Evolutionary conservation across 2,888 invertebrate species (phyloP).

Genomic region (Latheticus oryzae): DNA sequence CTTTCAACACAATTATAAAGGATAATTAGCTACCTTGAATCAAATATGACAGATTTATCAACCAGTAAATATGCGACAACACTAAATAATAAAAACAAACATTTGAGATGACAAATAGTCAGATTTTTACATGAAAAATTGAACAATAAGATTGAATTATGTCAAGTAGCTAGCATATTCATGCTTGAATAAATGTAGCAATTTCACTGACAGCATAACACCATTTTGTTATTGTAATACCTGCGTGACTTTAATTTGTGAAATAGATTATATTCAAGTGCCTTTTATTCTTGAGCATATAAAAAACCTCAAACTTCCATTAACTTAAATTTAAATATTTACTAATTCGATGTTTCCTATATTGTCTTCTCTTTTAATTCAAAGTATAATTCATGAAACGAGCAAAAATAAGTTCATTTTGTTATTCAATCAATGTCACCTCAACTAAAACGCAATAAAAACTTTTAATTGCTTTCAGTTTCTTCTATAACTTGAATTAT

Average conservation of each 20-base stretch:
- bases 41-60: conserved; percentile 31
- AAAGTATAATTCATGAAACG: no score
- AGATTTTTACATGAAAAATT: conserved; percentile 34
- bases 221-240: conserved; percentile 30
- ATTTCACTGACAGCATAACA: conserved; percentile 28
- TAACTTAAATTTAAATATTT: no score
- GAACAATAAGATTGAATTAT: conserved; percentile 37
- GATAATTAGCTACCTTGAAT: conserved; percentile 33
- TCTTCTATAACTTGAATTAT: no score
- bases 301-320: no score
- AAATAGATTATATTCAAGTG: no score
- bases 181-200: conserved; percentile 29
- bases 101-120: conserved; percentile 23
- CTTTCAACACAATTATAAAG: conserved; percentile 19
- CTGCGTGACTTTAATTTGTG: conserved; percentile 23
- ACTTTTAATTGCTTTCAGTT: no score
- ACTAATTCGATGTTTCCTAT: no score
- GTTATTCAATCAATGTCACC: no score
- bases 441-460: no score
- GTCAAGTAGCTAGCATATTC: conserved; percentile 32
- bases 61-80: conserved; percentile 29
- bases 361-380: no score
- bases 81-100: conserved; percentile 31
- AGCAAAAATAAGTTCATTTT: no score
- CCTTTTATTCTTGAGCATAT: no score